These are phyloP conservation scores for Zenarchopterus dispar DNA, from an alignment of 2,797 vertebrate species.

Conservation along the genomic window DNA sequence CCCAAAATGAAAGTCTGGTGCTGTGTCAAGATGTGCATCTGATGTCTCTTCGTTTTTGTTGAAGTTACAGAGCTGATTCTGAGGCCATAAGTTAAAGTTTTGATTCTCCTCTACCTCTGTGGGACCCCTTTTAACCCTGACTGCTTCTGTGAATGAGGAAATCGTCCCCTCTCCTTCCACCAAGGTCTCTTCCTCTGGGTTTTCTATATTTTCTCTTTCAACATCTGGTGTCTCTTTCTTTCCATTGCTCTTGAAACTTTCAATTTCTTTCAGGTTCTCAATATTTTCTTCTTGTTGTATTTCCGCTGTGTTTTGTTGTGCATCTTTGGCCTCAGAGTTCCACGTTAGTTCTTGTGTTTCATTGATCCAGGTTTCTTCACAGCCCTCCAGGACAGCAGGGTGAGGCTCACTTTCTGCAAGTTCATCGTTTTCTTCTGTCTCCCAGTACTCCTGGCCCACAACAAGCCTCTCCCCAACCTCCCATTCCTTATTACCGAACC, in stretches of 20 bases:
- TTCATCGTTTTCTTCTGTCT: slow-evolving; percentile 82
- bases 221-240: slow-evolving; percentile 27
- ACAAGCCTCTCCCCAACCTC: slow-evolving; percentile 70
- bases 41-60: slow-evolving; percentile 39
- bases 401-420: slow-evolving; percentile 82
- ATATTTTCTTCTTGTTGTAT: slow-evolving; percentile 83
- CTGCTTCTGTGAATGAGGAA: slow-evolving; percentile 31
- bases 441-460: slow-evolving; percentile 79
- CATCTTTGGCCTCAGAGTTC: slow-evolving; percentile 31
- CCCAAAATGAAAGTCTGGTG: slow-evolving; percentile 32
- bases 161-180: slow-evolving; percentile 34
- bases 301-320: slow-evolving; percentile 31
- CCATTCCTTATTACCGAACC: slow-evolving; percentile 73
- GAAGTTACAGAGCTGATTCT: slow-evolving; percentile 44
- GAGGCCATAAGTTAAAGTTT: slow-evolving; percentile 77
- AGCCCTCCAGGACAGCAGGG: slow-evolving; percentile 62
- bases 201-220: slow-evolving; percentile 82
- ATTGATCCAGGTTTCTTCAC: slow-evolving; percentile 72
- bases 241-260: slow-evolving; percentile 27
- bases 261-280: slow-evolving; percentile 68
- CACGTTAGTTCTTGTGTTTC: slow-evolving; percentile 64
- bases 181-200: slow-evolving; percentile 67
- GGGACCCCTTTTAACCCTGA: slow-evolving; percentile 22
- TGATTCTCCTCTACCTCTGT: slow-evolving; percentile 73
- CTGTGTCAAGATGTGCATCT: slow-evolving; percentile 28